Conservation (phyloP, 2,113 vertebrate genomes). For the Protomyctophum bolini region DNA sequence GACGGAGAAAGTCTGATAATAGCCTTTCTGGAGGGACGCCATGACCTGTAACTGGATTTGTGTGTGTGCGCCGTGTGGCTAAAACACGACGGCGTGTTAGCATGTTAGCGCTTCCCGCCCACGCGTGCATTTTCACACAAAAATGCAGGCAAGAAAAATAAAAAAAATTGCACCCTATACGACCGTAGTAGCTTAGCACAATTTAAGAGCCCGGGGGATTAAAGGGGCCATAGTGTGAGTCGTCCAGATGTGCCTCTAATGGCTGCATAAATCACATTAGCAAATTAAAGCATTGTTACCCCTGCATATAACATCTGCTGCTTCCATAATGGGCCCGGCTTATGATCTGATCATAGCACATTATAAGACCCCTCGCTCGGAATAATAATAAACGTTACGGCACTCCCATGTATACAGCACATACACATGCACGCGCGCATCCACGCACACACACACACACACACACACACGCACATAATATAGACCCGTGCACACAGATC, state of each 20-base stretch:
- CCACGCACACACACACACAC: background rate
- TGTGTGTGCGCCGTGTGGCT: background rate
- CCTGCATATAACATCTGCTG: constrained; percentile 65
- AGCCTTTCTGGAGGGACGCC: constrained; percentile 25
- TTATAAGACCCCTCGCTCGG: constrained; percentile 42
- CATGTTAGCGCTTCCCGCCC: background rate
- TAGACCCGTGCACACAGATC: too few species aligned
- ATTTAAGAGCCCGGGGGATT: background rate
- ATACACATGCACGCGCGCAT: background rate
- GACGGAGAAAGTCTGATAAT: constrained; percentile 31
- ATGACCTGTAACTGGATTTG: constrained; percentile 43
- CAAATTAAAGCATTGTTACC: constrained; percentile 56
- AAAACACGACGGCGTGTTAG: constrained; percentile 18
- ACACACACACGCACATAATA: background rate
- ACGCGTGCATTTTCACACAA: background rate
- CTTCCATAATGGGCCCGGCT: constrained; percentile 54
- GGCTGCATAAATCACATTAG: constrained; percentile 52
- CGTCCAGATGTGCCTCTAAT: constrained; percentile 60
- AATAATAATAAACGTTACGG: background rate
- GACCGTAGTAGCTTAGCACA: background rate
- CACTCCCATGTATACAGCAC: background rate
- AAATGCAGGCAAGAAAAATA: background rate
- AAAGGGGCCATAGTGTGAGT: constrained; percentile 33
- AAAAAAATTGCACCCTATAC: background rate
- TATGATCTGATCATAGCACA: constrained; percentile 59